Percentiles rank a stretch among this genome's conserved stretches.
phyloP scores from a whole-genome alignment of 2,797 vertebrate genomes.

The Tenualosa ilisha region DNA sequence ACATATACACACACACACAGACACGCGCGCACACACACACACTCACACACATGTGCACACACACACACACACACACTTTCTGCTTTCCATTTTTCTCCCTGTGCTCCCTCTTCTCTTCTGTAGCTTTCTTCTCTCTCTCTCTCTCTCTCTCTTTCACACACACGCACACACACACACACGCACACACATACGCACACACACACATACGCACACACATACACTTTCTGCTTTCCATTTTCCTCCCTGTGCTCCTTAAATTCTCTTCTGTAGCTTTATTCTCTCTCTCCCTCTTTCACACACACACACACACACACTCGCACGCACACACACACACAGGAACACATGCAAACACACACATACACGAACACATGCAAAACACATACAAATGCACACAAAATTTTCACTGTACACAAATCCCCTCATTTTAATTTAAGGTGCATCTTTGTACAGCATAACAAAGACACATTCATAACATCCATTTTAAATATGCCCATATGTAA shows the following conservation, averaged over 20 bases:
- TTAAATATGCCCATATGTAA: not conserved
- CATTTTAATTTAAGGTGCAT: not conserved
- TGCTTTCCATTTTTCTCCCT: too few species aligned
- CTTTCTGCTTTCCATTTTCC: too few species aligned
- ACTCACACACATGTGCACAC: too few species aligned
- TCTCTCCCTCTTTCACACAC: not conserved
- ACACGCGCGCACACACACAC: too few species aligned
- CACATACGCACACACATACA: constrained; percentile 37
- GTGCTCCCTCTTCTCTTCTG: too few species aligned
- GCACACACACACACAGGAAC: not conserved
- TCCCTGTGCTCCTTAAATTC: too few species aligned
- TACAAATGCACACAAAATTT: not conserved
- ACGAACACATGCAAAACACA: constrained; percentile 35
- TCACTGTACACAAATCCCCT: not conserved
- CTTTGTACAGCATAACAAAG: not conserved
- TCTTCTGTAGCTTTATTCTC: not conserved
- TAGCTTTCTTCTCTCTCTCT: too few species aligned
- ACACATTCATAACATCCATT: not conserved
- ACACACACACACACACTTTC: too few species aligned
- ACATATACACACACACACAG: not conserved
- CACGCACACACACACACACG: not conserved
- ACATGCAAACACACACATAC: constrained; percentile 40
- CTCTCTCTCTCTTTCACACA: not conserved
- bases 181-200: constrained; percentile 49
- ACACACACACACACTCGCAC: not conserved